These are phyloP conservation scores for Druon quercuslanigerum DNA, from an alignment of 1,140 invertebrate genomes.

Conservation along the genomic window DNA sequence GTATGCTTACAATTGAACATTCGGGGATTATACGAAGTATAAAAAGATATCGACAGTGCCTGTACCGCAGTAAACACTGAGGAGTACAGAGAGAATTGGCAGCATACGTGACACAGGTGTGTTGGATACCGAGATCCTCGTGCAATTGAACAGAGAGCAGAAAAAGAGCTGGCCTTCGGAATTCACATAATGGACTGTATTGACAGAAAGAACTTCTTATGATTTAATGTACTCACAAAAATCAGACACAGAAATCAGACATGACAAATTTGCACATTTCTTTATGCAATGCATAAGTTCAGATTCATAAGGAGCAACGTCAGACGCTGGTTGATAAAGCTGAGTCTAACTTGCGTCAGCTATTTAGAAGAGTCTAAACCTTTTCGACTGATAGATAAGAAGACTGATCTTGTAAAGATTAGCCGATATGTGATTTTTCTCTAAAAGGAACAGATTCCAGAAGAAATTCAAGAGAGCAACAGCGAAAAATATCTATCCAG, in stretches of 20 bases:
- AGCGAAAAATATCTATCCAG: neutral
- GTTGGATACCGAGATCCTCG: constrained; percentile 34
- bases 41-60: too few species aligned
- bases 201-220: constrained; percentile 66
- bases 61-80: too few species aligned
- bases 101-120: neutral
- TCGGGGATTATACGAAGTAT: too few species aligned
- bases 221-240: constrained; percentile 51
- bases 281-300: neutral
- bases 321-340: constrained; percentile 1
- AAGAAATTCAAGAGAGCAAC: neutral
- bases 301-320: constrained; percentile 11
- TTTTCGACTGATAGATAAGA: constrained; percentile 37
- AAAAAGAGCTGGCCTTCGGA: constrained; percentile 22
- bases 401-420: constrained; percentile 56
- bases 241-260: constrained; percentile 61
- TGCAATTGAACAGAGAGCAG: too few species aligned
- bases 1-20: too few species aligned
- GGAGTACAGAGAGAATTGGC: too few species aligned
- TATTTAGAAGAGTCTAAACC: too few species aligned
- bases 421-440: neutral
- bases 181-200: constrained; percentile 41
- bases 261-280: constrained; percentile 21
- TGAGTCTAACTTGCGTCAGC: too few species aligned
- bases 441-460: neutral